phyloP scores from a whole-genome alignment of 2,888 invertebrate species.

The Erebia ligea region DNA sequence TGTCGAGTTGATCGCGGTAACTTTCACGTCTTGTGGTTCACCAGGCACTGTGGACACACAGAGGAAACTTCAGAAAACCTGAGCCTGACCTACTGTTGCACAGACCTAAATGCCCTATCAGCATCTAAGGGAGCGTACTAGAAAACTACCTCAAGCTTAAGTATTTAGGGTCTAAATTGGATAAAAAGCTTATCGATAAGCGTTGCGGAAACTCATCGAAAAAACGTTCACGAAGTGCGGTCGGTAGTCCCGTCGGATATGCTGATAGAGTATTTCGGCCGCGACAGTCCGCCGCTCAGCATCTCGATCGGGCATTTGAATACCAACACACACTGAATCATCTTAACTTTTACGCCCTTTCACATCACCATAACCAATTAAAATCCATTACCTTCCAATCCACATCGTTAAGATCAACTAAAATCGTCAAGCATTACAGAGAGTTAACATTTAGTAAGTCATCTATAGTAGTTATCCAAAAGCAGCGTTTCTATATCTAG shows the following conservation, averaged over 20 bases:
- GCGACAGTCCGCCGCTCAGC: conserved; percentile 74
- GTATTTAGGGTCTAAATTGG: conserved; percentile 64
- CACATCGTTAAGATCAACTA: conserved; percentile 80
- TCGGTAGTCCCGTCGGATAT: conserved; percentile 74
- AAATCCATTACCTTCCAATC: conserved; percentile 82
- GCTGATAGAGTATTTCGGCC: conserved; percentile 80
- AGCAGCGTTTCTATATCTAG: conserved; percentile 75
- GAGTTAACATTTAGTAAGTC: conserved; percentile 78
- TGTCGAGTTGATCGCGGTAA: conserved; percentile 96
- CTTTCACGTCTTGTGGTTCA: conserved; percentile 96
- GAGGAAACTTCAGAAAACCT: conserved; percentile 46
- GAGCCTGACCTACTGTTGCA: conserved; percentile 51
- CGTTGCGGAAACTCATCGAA: conserved; percentile 50
- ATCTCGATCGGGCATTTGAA: conserved; percentile 87
- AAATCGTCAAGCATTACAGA: conserved; percentile 80
- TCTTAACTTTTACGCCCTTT: conserved; percentile 76
- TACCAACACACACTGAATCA: conserved; percentile 86
- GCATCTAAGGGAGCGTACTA: conserved; percentile 81
- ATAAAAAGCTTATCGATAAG: conserved; percentile 59
- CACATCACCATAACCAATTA: conserved; percentile 80
- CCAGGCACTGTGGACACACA: conserved; percentile 94
- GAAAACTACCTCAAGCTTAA: conserved; percentile 70
- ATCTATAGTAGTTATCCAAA: conserved; percentile 58
- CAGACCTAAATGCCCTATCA: conserved; percentile 82
- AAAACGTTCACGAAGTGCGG: conserved; percentile 58